Evolutionary conservation across 2,113 vertebrate species (phyloP).

Genomic region (Epinephelus fuscoguttatus): DNA sequence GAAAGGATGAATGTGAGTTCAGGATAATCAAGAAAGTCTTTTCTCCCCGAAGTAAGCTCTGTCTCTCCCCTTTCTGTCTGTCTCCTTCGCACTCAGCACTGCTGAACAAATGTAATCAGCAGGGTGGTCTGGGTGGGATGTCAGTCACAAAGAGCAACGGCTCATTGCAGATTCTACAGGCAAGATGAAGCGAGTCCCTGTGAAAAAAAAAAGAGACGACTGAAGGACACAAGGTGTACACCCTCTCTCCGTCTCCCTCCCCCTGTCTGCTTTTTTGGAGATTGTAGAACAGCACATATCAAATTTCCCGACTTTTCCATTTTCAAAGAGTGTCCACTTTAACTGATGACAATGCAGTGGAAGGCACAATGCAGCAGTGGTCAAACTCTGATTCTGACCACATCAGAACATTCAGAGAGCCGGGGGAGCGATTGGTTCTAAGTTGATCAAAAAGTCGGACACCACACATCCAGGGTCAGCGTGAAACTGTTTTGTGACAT

Average conservation of each 20-base stretch:
- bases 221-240: slow-evolving; percentile 66
- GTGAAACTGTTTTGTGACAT: slow-evolving; percentile 59
- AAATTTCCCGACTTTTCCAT: slow-evolving; percentile 62
- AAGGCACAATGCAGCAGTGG: slow-evolving; percentile 40
- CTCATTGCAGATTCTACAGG: slow-evolving; percentile 79
- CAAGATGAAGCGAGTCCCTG: slow-evolving; percentile 52
- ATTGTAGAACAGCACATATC: slow-evolving; percentile 56
- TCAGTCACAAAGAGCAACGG: slow-evolving; percentile 72
- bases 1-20: slow-evolving; percentile 26
- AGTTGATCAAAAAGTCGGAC: slow-evolving; percentile 58
- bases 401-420: slow-evolving; percentile 37
- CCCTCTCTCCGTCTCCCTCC: neutral
- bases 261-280: slow-evolving; percentile 44
- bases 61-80: slow-evolving; percentile 20
- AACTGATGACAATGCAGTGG: slow-evolving; percentile 62
- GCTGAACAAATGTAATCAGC: slow-evolving; percentile 74
- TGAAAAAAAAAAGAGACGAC: slow-evolving; percentile 48
- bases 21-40: slow-evolving; percentile 42
- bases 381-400: slow-evolving; percentile 44
- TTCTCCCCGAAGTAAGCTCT: slow-evolving; percentile 18
- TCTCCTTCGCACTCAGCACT: slow-evolving; percentile 47
- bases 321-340: slow-evolving; percentile 71
- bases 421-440: neutral
- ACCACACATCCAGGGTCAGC: slow-evolving; percentile 40
- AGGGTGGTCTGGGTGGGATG: slow-evolving; percentile 56